These are phyloP conservation scores for Xanthia icteritia DNA, from an alignment of 2,888 invertebrate species.

Conservation along the genomic window DNA sequence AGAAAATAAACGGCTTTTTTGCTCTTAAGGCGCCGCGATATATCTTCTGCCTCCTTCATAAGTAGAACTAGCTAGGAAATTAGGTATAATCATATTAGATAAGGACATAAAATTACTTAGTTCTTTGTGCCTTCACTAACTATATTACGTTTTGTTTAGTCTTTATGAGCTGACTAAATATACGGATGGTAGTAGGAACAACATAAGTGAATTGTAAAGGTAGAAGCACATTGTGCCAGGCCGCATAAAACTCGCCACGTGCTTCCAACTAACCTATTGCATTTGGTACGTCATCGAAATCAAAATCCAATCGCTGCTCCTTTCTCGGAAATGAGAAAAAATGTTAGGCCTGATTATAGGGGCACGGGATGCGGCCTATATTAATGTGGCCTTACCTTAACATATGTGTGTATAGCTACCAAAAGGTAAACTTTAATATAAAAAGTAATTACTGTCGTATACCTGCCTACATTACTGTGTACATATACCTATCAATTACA, in stretches of 20 bases:
- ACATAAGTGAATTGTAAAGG: constrained; percentile 5
- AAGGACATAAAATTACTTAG: constrained; percentile 35
- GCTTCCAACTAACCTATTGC: not conserved
- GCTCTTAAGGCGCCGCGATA: constrained; percentile 38
- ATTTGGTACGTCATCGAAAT: not conserved
- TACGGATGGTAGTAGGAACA: not conserved
- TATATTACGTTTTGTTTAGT: constrained; percentile 24
- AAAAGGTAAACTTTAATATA: constrained; percentile 25
- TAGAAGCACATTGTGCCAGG: not conserved
- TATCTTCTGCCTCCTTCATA: constrained; percentile 49
- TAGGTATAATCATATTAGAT: constrained; percentile 49
- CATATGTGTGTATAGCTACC: not conserved
- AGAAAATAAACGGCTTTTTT: constrained; percentile 46
- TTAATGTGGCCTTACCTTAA: constrained; percentile 28
- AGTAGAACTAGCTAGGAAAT: constrained; percentile 39
- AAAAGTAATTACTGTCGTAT: constrained; percentile 45
- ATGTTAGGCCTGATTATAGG: not conserved
- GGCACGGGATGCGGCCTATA: constrained; percentile 2
- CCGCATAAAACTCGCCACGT: not conserved
- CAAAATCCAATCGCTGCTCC: not conserved
- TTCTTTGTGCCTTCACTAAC: constrained; percentile 14
- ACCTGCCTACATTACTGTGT: not conserved
- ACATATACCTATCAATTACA: constrained; percentile 43
- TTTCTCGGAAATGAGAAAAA: constrained; percentile 6
- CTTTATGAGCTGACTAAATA: not conserved